Conservation (phyloP, 2,797 vertebrate species). For the Ataeniobius toweri region DNA sequence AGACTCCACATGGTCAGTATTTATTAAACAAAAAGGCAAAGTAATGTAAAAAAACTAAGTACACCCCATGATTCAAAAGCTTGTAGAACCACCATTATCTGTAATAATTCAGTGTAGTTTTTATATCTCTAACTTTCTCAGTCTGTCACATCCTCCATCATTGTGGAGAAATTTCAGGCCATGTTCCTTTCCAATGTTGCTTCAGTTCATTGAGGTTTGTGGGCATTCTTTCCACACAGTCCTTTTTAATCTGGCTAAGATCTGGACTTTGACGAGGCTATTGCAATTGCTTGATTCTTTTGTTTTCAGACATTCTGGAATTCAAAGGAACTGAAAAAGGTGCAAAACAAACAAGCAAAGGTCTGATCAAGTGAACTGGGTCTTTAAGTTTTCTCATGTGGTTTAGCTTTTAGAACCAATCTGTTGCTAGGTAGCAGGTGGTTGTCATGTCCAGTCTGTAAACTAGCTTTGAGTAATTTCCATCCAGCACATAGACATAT, state of each 20-base stretch:
- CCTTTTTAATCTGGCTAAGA: background rate
- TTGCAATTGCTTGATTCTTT: background rate
- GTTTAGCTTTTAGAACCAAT: background rate
- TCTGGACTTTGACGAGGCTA: background rate
- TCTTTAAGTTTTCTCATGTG: background rate
- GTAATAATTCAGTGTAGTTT: too few species aligned
- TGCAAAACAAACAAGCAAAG: background rate
- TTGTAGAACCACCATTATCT: too few species aligned
- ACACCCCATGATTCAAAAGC: too few species aligned
- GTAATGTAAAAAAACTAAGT: too few species aligned
- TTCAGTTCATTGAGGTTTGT: background rate
- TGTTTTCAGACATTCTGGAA: background rate
- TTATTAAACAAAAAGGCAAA: too few species aligned
- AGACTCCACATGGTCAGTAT: too few species aligned
- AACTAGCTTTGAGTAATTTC: background rate
- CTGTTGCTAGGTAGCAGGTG: constrained; percentile 3
- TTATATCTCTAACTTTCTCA: too few species aligned
- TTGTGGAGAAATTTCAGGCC: background rate
- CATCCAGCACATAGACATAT: background rate
- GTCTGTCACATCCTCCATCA: too few species aligned
- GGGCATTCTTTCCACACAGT: background rate
- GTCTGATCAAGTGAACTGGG: background rate
- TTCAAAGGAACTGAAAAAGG: background rate
- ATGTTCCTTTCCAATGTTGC: background rate
- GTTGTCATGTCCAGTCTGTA: background rate